Conservation (phyloP, 1,140 invertebrate genomes). For the Bombus affinis region DNA sequence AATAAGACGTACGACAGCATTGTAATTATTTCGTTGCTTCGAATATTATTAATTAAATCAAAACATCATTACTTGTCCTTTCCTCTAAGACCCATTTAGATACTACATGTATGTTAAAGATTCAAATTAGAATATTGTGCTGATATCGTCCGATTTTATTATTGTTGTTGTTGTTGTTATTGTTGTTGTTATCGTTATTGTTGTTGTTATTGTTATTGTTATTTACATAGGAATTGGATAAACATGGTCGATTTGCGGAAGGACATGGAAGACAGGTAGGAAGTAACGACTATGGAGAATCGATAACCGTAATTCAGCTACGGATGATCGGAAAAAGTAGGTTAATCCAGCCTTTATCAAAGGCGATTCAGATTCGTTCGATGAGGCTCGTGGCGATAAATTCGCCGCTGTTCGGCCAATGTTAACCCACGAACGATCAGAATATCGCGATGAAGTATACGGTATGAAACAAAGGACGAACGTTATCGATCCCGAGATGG, state of each 20-base stretch:
- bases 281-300: neutral
- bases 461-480: neutral
- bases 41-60: too few species aligned
- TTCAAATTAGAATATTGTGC: too few species aligned
- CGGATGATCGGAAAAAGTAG: conserved; percentile 17
- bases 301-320: conserved; percentile 3
- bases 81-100: too few species aligned
- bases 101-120: too few species aligned
- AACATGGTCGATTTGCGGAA: too few species aligned
- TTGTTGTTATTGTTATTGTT: too few species aligned
- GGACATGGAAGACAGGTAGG: neutral
- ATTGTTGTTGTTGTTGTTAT: too few species aligned
- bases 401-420: neutral
- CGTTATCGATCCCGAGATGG: neutral
- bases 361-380: conserved; percentile 19
- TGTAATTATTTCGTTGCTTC: too few species aligned
- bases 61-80: too few species aligned
- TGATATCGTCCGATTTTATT: too few species aligned
- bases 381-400: neutral
- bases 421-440: neutral
- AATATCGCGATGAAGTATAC: neutral
- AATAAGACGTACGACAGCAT: too few species aligned
- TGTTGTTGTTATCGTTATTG: too few species aligned
- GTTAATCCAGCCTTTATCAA: conserved; percentile 40
- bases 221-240: neutral